These are phyloP conservation scores for Cacoxenus indagator DNA, from an alignment of 2,888 invertebrate species.

Conservation along the genomic window DNA sequence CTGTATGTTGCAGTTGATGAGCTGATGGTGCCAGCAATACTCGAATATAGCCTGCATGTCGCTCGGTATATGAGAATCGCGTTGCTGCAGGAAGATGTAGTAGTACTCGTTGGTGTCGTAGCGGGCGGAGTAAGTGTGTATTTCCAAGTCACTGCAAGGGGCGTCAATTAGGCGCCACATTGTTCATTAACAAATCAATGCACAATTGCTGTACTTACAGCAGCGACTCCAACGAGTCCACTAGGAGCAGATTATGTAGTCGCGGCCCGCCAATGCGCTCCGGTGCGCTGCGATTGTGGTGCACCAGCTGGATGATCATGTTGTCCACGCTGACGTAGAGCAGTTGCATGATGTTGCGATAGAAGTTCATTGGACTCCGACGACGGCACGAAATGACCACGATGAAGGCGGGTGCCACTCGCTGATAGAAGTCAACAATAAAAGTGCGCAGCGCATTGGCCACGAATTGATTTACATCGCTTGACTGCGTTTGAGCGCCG, in stretches of 20 bases:
- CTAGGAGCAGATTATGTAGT: constrained; percentile 43
- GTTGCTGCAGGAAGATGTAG: constrained; percentile 51
- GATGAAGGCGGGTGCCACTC: constrained; percentile 44
- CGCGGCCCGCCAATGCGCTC: constrained; percentile 35
- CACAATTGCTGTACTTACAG: constrained; percentile 36
- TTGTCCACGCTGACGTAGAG: constrained; percentile 46
- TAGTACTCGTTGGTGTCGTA: constrained; percentile 52
- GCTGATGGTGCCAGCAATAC: constrained; percentile 55
- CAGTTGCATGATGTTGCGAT: constrained; percentile 44
- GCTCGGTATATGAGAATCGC: constrained; percentile 35
- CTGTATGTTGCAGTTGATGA: constrained; percentile 57
- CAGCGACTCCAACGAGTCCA: constrained; percentile 54
- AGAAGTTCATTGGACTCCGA: constrained; percentile 42
- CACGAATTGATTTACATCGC: constrained; percentile 44
- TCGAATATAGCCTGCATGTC: constrained; percentile 52
- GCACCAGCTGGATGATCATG: constrained; percentile 48
- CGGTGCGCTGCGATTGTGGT: constrained; percentile 31
- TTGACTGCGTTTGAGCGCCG: constrained; percentile 43
- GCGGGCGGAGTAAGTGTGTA: constrained; percentile 39
- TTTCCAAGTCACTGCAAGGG: constrained; percentile 41
- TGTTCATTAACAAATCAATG: neutral
- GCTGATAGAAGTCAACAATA: constrained; percentile 50
- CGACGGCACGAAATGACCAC: constrained; percentile 53
- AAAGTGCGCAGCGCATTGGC: constrained; percentile 47
- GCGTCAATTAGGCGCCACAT: neutral